Evolutionary conservation across 1,140 invertebrate species (phyloP).

Genomic region (Meloidogyne floridensis): DNA sequence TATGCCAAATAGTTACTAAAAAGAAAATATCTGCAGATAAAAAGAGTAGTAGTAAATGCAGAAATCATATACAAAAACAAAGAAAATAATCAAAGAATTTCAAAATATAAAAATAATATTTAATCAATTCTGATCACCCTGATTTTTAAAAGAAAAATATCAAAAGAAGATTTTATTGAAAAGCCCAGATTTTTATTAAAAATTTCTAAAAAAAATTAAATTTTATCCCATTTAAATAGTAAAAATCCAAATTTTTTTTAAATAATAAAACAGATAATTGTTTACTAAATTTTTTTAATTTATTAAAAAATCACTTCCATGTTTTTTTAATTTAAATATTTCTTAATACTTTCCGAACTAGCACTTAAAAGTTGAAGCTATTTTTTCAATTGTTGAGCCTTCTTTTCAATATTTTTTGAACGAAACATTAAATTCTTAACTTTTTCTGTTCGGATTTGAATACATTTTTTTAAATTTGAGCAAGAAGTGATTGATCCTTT

Average conservation of each 20-base stretch:
- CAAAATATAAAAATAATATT: too few relatives aligned
- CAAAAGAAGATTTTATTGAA: not conserved
- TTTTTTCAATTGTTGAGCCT: not conserved
- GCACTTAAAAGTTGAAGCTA: not conserved
- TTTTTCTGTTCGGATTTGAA: not conserved
- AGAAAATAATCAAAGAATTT: not conserved
- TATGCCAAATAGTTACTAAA: not conserved
- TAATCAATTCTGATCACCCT: not conserved
- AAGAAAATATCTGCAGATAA: not conserved
- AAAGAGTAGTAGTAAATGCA: not conserved
- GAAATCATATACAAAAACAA: not conserved
- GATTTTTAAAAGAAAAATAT: not conserved
- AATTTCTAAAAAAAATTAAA: not conserved
- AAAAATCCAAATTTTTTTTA: too few relatives aligned
- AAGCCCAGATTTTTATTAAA: not conserved
- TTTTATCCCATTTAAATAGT: too few relatives aligned
- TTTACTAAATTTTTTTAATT: too few relatives aligned
- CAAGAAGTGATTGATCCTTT: not conserved
- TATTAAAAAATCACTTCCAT: not conserved
- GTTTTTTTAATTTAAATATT: not conserved
- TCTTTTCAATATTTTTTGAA: not conserved
- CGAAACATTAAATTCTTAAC: not conserved
- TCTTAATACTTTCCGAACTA: not conserved
- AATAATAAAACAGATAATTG: too few relatives aligned
- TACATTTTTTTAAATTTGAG: slow-evolving; percentile 1